Conservation (phyloP, 1,140 invertebrate species). For the Ceratitis capitata region DNA sequence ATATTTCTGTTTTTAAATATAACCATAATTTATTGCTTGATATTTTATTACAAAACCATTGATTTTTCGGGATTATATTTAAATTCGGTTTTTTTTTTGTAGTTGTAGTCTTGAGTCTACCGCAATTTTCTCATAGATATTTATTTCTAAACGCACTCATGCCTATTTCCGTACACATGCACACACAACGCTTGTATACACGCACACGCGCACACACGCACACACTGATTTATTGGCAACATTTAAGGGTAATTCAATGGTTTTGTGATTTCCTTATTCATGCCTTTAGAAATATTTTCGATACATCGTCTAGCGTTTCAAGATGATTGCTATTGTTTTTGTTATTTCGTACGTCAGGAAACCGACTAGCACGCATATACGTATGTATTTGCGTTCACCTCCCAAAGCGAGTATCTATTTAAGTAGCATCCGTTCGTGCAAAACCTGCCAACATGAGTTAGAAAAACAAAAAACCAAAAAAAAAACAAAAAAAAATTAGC, state of each 20-base stretch:
- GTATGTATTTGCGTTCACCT: background rate
- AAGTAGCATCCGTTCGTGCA: background rate
- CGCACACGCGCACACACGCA: background rate
- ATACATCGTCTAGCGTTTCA: too few species aligned
- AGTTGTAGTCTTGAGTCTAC: too few species aligned
- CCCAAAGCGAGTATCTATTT: background rate
- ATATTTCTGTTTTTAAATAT: too few species aligned
- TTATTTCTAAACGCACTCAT: too few species aligned
- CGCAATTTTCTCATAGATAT: too few species aligned
- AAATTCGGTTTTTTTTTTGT: too few species aligned
- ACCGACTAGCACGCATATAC: background rate
- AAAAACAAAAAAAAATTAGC: background rate
- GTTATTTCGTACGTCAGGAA: background rate
- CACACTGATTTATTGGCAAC: background rate
- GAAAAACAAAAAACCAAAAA: background rate
- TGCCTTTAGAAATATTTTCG: background rate
- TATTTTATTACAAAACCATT: too few species aligned
- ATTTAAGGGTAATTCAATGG: conserved; percentile 13
- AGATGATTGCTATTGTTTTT: too few species aligned
- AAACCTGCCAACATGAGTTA: background rate
- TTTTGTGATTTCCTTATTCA: background rate
- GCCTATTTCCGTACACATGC: background rate
- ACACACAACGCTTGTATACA: background rate
- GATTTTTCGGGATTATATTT: too few species aligned
- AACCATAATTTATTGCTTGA: too few species aligned